Percentiles rank a stretch among this genome's conserved stretches.
These are phyloP conservation scores for Apteryx owenii DNA, from an alignment of 2,113 vertebrate species.

Conservation along the genomic window DNA sequence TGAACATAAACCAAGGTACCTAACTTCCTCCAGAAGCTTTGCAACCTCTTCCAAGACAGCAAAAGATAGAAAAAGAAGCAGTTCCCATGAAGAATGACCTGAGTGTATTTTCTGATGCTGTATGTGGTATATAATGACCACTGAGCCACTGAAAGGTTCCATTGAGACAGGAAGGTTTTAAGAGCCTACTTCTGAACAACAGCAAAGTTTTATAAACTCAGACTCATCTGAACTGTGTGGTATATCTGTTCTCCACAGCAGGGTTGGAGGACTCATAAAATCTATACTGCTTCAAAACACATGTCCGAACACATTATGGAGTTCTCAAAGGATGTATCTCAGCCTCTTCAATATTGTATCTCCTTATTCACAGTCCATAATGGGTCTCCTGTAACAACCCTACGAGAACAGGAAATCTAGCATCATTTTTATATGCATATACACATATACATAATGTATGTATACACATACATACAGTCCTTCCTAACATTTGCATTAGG, in stretches of 20 bases:
- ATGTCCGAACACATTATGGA: background rate
- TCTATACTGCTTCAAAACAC: background rate
- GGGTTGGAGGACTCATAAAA: background rate
- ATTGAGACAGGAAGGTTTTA: background rate
- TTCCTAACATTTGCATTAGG: background rate
- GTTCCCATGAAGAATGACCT: background rate
- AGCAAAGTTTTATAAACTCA: background rate
- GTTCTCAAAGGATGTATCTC: background rate
- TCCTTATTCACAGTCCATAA: background rate
- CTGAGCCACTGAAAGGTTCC: background rate
- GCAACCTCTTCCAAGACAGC: background rate
- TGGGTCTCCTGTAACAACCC: background rate
- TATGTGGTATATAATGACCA: background rate
- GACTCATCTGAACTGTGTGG: background rate
- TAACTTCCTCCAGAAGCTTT: background rate
- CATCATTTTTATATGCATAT: background rate
- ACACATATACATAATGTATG: background rate
- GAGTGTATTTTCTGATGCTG: background rate
- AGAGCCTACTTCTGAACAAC: background rate
- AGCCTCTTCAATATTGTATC: background rate
- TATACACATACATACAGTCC: rapidly evolving
- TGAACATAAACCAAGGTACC: background rate
- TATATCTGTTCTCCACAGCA: background rate
- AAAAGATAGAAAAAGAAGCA: background rate
- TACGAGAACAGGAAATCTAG: background rate